phyloP scores from a whole-genome alignment of 2,888 invertebrate genomes.

The Parnassius smintheus region DNA sequence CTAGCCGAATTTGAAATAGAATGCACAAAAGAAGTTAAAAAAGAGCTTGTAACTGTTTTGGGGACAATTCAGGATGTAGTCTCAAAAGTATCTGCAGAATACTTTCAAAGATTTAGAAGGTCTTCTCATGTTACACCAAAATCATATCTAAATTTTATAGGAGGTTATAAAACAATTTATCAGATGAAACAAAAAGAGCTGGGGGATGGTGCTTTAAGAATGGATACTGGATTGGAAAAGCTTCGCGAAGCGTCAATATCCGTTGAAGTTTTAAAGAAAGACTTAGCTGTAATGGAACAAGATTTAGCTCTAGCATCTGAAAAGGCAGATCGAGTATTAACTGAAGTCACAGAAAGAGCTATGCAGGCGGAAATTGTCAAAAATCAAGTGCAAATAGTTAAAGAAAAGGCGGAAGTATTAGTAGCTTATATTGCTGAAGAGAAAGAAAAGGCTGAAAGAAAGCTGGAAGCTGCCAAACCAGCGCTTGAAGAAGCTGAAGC shows the following conservation, averaged over 20 bases:
- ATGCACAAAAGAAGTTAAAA: constrained; percentile 91
- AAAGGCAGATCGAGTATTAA: constrained; percentile 92
- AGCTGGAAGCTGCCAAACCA: constrained; percentile 96
- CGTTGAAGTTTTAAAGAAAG: constrained; percentile 94
- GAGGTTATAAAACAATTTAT: constrained; percentile 97
- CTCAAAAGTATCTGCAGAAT: constrained; percentile 90
- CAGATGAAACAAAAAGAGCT: constrained; percentile 93
- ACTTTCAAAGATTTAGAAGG: constrained; percentile 94
- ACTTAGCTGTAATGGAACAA: constrained; percentile 96
- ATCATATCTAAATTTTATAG: constrained; percentile 96
- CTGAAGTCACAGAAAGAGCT: constrained; percentile 95
- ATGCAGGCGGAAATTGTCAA: constrained; percentile 97
- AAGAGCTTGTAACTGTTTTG: constrained; percentile 92
- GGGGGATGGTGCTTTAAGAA: constrained; percentile 93
- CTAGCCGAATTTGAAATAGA: constrained; percentile 93
- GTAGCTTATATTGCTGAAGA: constrained; percentile 94
- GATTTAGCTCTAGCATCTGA: constrained; percentile 95
- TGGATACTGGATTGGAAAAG: constrained; percentile 98
- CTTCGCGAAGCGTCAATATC: constrained; percentile 97
- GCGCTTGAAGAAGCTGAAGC: constrained; percentile 97
- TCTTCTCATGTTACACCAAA: constrained; percentile 98
- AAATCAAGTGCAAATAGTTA: constrained; percentile 96
- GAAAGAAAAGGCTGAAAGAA: constrained; percentile 94
- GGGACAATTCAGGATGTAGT: constrained; percentile 97
- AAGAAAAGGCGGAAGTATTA: constrained; percentile 95